Conservation (phyloP, 2,888 invertebrate species). For the Eristalis arbustorum region DNA sequence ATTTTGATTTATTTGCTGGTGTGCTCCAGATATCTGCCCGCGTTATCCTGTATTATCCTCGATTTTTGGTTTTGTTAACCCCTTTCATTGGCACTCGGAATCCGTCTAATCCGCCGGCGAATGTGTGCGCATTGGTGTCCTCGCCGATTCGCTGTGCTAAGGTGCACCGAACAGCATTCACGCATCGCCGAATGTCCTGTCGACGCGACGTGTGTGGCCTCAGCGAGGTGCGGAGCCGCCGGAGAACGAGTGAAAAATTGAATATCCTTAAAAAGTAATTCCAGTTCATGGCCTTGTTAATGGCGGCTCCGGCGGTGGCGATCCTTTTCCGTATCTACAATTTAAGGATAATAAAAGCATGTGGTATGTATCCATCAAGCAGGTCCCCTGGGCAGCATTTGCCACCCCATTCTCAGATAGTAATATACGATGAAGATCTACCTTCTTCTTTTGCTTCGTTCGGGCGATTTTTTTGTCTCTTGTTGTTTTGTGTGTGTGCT, state of each 20-base stretch:
- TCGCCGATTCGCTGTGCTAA: neutral
- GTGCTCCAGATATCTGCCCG: conserved; percentile 75
- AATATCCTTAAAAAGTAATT: conserved; percentile 67
- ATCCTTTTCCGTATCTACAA: conserved; percentile 62
- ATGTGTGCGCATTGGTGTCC: neutral
- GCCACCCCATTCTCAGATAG: conserved; percentile 78
- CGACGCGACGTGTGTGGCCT: neutral
- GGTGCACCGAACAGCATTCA: neutral
- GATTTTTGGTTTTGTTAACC: conserved; percentile 78
- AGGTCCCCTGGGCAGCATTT: conserved; percentile 80
- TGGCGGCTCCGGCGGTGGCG: conserved; percentile 61
- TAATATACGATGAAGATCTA: conserved; percentile 71
- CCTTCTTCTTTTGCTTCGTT: conserved; percentile 21
- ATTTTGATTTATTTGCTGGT: conserved; percentile 80
- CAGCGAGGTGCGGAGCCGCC: too few species aligned
- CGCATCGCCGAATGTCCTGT: conserved; percentile 2
- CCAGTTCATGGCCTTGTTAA: conserved; percentile 71
- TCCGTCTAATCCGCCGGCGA: conserved; percentile 39
- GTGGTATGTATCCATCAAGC: conserved; percentile 79
- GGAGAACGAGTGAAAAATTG: conserved; percentile 46
- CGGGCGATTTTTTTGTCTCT: neutral
- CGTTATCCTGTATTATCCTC: conserved; percentile 79
- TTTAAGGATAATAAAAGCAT: conserved; percentile 77
- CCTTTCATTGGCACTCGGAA: conserved; percentile 68
- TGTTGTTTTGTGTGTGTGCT: neutral